These are phyloP conservation scores for Channa argus DNA, from an alignment of 2,113 vertebrate species.

Conservation along the genomic window DNA sequence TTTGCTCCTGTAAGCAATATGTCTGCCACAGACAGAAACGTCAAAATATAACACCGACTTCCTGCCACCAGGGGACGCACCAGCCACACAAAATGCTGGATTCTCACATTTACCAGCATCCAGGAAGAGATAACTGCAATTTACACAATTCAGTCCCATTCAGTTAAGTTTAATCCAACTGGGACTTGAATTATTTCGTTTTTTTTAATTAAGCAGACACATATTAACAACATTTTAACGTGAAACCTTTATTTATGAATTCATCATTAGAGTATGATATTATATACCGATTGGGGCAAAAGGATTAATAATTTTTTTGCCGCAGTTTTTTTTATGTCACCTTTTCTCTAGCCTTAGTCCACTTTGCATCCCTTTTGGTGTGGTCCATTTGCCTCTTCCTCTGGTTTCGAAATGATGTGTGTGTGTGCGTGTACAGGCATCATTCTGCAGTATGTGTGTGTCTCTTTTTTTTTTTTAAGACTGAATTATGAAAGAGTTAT, in stretches of 20 bases:
- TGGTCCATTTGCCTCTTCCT: slow-evolving; percentile 16
- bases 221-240: background rate
- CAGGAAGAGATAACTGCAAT: background rate
- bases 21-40: slow-evolving; percentile 75
- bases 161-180: too few relatives aligned
- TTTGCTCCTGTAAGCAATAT: slow-evolving; percentile 84
- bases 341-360: background rate
- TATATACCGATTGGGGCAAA: background rate
- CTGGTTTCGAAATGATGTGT: slow-evolving; percentile 15
- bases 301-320: too few relatives aligned
- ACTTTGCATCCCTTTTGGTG: background rate
- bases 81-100: background rate
- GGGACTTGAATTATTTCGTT: background rate
- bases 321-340: background rate
- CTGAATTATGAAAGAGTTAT: slow-evolving; percentile 68
- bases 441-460: too few relatives aligned
- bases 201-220: too few relatives aligned
- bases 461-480: slow-evolving; percentile 53
- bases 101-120: background rate
- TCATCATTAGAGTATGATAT: background rate
- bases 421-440: background rate
- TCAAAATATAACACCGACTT: slow-evolving; percentile 57
- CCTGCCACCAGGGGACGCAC: slow-evolving; percentile 58
- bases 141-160: too few relatives aligned
- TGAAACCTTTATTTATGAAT: background rate